These are phyloP conservation scores for Equus quagga DNA, from an alignment of 2,113 vertebrate genomes.

Conservation along the genomic window DNA sequence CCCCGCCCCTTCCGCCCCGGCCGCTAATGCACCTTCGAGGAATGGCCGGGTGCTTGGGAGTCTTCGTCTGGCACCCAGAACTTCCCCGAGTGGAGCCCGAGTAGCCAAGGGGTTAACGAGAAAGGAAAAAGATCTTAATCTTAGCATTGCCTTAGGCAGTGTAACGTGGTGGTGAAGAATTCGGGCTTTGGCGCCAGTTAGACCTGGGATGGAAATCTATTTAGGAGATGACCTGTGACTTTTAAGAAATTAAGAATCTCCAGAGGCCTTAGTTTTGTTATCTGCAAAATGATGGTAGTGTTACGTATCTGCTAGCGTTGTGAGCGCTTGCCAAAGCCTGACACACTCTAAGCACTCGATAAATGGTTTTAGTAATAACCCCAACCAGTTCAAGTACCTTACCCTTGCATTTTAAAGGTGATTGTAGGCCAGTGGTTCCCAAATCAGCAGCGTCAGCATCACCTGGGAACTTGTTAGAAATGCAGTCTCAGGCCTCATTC, in stretches of 20 bases:
- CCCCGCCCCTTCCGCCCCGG: conserved; percentile 46
- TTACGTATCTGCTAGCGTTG: background rate
- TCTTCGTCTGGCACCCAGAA: accelerated
- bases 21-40: accelerated
- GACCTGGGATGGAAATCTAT: background rate
- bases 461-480: conserved; percentile 30
- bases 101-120: background rate
- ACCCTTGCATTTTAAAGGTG: background rate
- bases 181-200: background rate
- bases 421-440: background rate
- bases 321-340: background rate
- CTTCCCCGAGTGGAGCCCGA: accelerated
- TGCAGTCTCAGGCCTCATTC: background rate
- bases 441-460: background rate
- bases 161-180: background rate
- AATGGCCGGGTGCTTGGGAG: accelerated
- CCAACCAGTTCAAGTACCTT: background rate
- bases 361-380: background rate
- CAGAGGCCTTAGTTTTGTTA: background rate
- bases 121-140: background rate
- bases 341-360: background rate
- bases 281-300: background rate
- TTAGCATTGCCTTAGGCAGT: background rate
- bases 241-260: background rate
- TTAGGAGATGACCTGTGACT: background rate